Conservation (phyloP, 2,888 invertebrate genomes). For the Frankliniella fusca region DNA sequence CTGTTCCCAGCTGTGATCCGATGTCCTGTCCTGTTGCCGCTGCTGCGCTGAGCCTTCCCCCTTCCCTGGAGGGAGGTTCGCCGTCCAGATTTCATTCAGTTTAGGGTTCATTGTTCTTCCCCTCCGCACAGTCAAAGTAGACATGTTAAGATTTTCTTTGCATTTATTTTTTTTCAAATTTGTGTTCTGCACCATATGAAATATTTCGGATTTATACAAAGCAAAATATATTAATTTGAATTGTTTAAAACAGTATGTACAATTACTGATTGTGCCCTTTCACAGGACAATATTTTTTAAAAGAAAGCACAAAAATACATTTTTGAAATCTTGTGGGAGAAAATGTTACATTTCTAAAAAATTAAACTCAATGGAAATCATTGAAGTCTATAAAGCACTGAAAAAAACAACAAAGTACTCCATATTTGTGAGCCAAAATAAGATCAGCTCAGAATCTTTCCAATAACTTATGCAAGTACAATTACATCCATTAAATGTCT, state of each 20-base stretch:
- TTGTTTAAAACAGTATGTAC: neutral
- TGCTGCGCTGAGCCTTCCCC: no score
- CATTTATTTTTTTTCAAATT: neutral
- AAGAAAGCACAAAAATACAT: neutral
- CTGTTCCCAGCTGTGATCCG: no score
- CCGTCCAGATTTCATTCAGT: no score
- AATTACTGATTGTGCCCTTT: neutral
- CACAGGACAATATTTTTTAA: neutral
- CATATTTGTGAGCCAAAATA: neutral
- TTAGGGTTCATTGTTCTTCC: no score
- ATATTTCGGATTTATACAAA: neutral
- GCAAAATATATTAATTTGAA: neutral
- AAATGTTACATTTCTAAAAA: neutral
- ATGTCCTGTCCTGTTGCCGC: no score
- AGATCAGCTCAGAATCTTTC: neutral
- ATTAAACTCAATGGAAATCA: neutral
- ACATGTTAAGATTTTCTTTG: no score
- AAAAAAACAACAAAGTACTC: neutral
- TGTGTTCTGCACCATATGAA: neutral
- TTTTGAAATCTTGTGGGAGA: neutral
- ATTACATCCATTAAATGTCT: neutral
- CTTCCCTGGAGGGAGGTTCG: no score
- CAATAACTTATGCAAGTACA: neutral
- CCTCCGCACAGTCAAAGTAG: no score
- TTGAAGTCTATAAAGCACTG: neutral